Conservation (phyloP, 2,113 vertebrate genomes). For the Todiramphus saurophagus region DNA sequence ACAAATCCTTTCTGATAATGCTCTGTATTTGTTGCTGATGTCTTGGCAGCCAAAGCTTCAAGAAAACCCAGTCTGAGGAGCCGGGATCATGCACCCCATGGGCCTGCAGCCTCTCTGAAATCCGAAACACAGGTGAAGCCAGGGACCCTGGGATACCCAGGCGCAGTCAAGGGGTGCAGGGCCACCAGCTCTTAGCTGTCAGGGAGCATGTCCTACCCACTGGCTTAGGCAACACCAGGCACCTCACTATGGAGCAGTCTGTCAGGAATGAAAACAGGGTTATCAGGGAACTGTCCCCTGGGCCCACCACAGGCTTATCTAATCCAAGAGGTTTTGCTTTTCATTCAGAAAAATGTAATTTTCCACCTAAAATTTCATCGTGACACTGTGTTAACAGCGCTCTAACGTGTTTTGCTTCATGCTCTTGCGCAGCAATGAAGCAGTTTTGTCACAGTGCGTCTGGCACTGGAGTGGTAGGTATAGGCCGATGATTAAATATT, state of each 20-base stretch:
- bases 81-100: rapidly evolving
- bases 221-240: background rate
- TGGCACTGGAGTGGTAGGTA: background rate
- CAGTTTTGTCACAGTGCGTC: background rate
- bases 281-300: background rate
- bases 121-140: rapidly evolving
- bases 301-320: background rate
- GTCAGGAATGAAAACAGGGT: background rate
- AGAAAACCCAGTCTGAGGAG: background rate
- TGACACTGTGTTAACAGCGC: background rate
- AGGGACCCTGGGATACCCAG: background rate
- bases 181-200: rapidly evolving
- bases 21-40: background rate
- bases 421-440: background rate
- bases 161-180: background rate
- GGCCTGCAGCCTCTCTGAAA: background rate
- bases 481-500: background rate
- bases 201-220: rapidly evolving
- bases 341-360: background rate
- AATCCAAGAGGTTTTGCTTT: background rate
- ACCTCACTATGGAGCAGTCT: background rate
- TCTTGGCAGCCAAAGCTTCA: background rate
- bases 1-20: background rate
- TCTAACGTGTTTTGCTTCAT: background rate
- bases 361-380: background rate